Percentiles rank a stretch among this genome's conserved stretches.
Conservation (phyloP, 2,797 vertebrate genomes). For the Danio albolineatus region DNA sequence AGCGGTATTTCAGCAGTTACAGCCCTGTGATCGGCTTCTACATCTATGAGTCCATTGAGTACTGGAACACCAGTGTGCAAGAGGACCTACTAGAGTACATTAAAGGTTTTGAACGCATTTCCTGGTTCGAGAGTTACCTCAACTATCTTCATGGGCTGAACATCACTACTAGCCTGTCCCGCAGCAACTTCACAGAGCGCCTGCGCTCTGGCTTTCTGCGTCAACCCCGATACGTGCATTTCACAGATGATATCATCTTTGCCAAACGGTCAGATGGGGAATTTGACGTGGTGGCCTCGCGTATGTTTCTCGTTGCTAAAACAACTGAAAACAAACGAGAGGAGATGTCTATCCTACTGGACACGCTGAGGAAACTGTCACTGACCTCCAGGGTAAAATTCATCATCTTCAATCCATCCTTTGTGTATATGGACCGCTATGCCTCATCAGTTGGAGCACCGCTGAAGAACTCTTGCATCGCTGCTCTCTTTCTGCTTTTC, state of each 20-base stretch:
- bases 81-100: slow-evolving; percentile 95
- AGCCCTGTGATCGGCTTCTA: slow-evolving; percentile 99
- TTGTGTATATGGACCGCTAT: slow-evolving; percentile 98
- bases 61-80: slow-evolving; percentile 97
- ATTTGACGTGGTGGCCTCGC: slow-evolving; percentile 93
- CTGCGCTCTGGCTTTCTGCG: slow-evolving; percentile 92
- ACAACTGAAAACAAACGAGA: slow-evolving; percentile 97
- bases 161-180: slow-evolving; percentile 88
- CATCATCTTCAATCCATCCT: slow-evolving; percentile 98
- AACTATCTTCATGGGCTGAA: slow-evolving; percentile 93
- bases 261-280: slow-evolving; percentile 90
- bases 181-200: slow-evolving; percentile 92
- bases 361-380: slow-evolving; percentile 93
- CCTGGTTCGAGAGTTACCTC: slow-evolving; percentile 98
- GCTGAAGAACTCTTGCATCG: slow-evolving; percentile 95
- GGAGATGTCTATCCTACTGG: slow-evolving; percentile 96
- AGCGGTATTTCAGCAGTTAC: slow-evolving; percentile 97
- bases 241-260: slow-evolving; percentile 97
- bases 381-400: slow-evolving; percentile 97
- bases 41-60: slow-evolving; percentile 97
- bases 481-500: slow-evolving; percentile 95
- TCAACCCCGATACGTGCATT: slow-evolving; percentile 90
- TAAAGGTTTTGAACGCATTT: slow-evolving; percentile 97
- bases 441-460: slow-evolving; percentile 93
- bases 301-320: slow-evolving; percentile 97